Evolutionary conservation across 2,797 vertebrate genomes (phyloP).

Genomic region (Mastacembelus armatus): DNA sequence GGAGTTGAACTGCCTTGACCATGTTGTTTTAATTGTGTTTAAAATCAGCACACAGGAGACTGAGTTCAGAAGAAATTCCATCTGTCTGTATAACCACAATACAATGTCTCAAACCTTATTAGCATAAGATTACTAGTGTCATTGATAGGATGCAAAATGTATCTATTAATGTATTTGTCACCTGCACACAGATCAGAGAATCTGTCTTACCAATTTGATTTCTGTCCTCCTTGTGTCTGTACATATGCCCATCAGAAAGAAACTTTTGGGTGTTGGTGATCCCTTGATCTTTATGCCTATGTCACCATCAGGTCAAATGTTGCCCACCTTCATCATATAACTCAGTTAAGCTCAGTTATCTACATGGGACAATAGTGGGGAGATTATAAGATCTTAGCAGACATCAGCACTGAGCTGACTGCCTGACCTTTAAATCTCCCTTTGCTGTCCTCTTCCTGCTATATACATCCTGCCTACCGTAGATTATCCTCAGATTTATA

Average conservation of each 20-base stretch:
- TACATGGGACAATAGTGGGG: neutral
- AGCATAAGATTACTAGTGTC: neutral
- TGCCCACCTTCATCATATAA: neutral
- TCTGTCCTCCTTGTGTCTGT: neutral
- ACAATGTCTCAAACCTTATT: neutral
- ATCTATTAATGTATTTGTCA: no score
- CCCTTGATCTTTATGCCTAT: no score
- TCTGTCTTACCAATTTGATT: no score
- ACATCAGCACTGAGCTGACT: conserved; percentile 48
- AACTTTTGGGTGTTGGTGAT: no score
- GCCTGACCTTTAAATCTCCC: conserved; percentile 70
- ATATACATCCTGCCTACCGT: conserved; percentile 10
- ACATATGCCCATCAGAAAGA: no score
- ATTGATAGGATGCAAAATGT: no score
- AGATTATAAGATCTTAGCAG: conserved; percentile 59
- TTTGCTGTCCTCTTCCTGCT: conserved; percentile 31
- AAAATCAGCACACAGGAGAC: neutral
- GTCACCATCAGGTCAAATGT: neutral
- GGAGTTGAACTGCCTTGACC: neutral
- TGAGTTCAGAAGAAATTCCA: neutral
- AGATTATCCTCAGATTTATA: conserved; percentile 65
- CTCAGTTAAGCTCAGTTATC: conserved; percentile 21
- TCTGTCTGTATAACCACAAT: neutral
- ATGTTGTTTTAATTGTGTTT: neutral
- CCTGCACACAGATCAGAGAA: no score